Conservation (phyloP, 2,113 vertebrate genomes). For the Tringa solitaria region DNA sequence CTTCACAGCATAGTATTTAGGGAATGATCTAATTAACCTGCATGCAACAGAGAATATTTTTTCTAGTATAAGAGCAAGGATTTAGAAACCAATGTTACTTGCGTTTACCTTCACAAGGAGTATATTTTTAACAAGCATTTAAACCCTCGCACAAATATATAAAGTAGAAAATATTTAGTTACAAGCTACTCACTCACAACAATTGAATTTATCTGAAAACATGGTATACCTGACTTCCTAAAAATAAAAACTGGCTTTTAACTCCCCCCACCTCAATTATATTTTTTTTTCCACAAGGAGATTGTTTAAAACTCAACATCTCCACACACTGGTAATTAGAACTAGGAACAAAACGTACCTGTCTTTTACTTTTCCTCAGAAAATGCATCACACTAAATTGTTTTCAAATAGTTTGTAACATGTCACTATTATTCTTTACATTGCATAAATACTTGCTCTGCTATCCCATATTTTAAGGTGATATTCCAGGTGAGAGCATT, state of each 20-base stretch:
- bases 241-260: background rate
- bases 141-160: rapidly evolving
- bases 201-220: background rate
- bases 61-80: background rate
- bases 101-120: background rate
- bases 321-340: background rate
- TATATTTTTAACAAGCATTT: background rate
- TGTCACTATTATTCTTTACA: background rate
- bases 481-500: background rate
- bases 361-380: background rate
- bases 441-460: background rate
- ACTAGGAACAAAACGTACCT: background rate
- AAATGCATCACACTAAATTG: background rate
- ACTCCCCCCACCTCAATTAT: too few relatives aligned
- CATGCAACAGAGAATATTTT: background rate
- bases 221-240: background rate
- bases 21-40: background rate
- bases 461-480: background rate
- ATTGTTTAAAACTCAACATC: background rate
- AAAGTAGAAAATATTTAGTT: background rate
- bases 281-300: background rate
- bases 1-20: background rate
- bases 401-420: background rate
- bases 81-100: background rate
- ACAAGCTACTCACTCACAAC: background rate